Conservation (phyloP, 2,888 invertebrate genomes). For the Arctia plantaginis region DNA sequence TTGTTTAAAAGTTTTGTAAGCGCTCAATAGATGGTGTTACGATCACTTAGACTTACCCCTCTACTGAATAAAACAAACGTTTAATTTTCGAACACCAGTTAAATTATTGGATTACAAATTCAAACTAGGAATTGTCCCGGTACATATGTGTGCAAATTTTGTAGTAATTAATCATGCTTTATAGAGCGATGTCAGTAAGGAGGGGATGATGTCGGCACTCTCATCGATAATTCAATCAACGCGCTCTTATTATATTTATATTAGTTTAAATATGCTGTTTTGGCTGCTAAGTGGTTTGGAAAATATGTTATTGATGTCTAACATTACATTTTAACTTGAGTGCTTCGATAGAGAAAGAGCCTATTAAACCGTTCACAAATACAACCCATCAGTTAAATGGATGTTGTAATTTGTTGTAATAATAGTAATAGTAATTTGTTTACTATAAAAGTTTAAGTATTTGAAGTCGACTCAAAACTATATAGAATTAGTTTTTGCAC, state of each 20-base stretch:
- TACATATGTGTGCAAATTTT: slow-evolving; percentile 60
- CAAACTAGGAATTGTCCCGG: slow-evolving; percentile 56
- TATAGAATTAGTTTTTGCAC: too few relatives aligned
- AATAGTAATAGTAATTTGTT: too few relatives aligned
- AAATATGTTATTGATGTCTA: slow-evolving; percentile 55
- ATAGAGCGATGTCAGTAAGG: slow-evolving; percentile 52
- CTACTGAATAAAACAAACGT: slow-evolving; percentile 49
- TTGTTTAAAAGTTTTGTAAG: slow-evolving; percentile 31
- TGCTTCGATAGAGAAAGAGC: too few relatives aligned
- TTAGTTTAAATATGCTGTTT: slow-evolving; percentile 56
- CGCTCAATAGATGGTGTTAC: slow-evolving; percentile 37
- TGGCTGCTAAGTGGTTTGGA: slow-evolving; percentile 45
- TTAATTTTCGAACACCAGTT: slow-evolving; percentile 48
- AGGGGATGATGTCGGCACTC: slow-evolving; percentile 36
- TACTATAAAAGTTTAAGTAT: too few relatives aligned
- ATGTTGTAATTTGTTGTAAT: too few relatives aligned
- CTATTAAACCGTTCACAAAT: neutral
- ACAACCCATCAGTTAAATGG: too few relatives aligned
- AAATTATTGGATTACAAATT: slow-evolving; percentile 57
- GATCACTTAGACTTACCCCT: slow-evolving; percentile 24
- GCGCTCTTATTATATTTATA: slow-evolving; percentile 52
- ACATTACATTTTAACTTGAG: neutral
- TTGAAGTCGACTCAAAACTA: too few relatives aligned
- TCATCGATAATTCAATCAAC: slow-evolving; percentile 60
- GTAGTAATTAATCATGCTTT: slow-evolving; percentile 65